phyloP scores from a whole-genome alignment of 2,797 vertebrate species.

The Petrocephalus schoutedeni region DNA sequence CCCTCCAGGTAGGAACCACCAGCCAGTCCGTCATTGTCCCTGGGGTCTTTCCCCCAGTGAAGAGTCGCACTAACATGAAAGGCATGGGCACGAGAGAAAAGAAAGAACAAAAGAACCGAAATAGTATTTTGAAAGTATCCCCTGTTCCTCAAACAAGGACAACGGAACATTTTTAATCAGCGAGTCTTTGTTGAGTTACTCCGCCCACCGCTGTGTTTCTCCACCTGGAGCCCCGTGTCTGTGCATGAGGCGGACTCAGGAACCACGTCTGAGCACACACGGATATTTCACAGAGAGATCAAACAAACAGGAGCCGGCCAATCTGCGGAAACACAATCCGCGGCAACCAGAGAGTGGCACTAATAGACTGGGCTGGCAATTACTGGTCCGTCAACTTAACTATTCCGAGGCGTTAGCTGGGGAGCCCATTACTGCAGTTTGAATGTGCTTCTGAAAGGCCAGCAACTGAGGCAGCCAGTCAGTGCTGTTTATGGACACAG shows the following conservation, averaged over 20 bases:
- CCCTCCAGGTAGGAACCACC: slow-evolving; percentile 53
- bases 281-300: slow-evolving; percentile 64
- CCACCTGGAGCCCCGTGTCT: slow-evolving; percentile 26
- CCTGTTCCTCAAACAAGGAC: slow-evolving; percentile 76
- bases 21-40: slow-evolving; percentile 57
- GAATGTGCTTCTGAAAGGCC: background rate
- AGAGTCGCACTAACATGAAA: slow-evolving; percentile 78
- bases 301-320: slow-evolving; percentile 77
- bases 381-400: background rate
- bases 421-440: slow-evolving; percentile 31
- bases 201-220: slow-evolving; percentile 78
- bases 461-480: background rate
- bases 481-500: background rate
- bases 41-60: slow-evolving; percentile 52
- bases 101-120: slow-evolving; percentile 61
- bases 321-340: slow-evolving; percentile 69
- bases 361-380: slow-evolving; percentile 72
- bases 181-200: slow-evolving; percentile 25
- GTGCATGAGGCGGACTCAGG: slow-evolving; percentile 12
- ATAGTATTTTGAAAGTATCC: slow-evolving; percentile 81
- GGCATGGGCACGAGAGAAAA: slow-evolving; percentile 75
- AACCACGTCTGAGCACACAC: background rate
- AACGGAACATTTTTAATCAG: slow-evolving; percentile 38
- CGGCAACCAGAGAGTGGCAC: slow-evolving; percentile 66
- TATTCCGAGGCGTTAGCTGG: slow-evolving; percentile 30